Evolutionary conservation across 2,888 invertebrate genomes (phyloP).

Genomic region (Shargacucullia verbasci): DNA sequence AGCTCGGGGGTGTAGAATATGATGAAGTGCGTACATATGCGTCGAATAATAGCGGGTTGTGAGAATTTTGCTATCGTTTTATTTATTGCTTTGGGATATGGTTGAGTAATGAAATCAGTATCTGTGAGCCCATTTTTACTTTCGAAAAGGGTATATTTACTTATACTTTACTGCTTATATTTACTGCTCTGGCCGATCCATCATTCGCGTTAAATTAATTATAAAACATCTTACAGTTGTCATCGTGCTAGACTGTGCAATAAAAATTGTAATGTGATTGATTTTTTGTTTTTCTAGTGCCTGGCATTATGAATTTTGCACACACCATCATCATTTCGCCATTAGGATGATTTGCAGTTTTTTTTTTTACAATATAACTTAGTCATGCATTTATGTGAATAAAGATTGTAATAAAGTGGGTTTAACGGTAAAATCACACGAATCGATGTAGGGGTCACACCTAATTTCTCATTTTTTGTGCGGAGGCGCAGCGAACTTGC

Average conservation of each 20-base stretch:
- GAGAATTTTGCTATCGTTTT: constrained; percentile 44
- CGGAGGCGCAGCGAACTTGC: constrained; percentile 21
- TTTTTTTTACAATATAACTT: constrained; percentile 15
- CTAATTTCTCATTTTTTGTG: constrained; percentile 31
- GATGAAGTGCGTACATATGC: constrained; percentile 53
- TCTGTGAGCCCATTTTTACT: constrained; percentile 3
- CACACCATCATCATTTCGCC: constrained; percentile 5
- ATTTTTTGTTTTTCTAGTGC: not conserved
- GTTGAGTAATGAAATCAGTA: constrained; percentile 24
- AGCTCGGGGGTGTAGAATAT: constrained; percentile 52
- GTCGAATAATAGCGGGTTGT: constrained; percentile 48
- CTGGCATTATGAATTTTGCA: constrained; percentile 21
- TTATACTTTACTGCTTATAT: no score
- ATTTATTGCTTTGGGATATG: constrained; percentile 36
- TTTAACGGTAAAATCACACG: constrained; percentile 44
- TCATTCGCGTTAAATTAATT: no score
- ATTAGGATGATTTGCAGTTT: constrained; percentile 44
- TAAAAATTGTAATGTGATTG: no score
- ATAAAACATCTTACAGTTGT: no score
- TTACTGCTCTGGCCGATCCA: no score
- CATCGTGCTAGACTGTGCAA: not conserved
- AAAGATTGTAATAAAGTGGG: constrained; percentile 24
- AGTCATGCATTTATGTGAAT: constrained; percentile 39
- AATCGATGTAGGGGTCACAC: constrained; percentile 37
- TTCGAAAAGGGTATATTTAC: not conserved